phyloP scores from a whole-genome alignment of 2,113 vertebrate species.

The Osmerus eperlanus region DNA sequence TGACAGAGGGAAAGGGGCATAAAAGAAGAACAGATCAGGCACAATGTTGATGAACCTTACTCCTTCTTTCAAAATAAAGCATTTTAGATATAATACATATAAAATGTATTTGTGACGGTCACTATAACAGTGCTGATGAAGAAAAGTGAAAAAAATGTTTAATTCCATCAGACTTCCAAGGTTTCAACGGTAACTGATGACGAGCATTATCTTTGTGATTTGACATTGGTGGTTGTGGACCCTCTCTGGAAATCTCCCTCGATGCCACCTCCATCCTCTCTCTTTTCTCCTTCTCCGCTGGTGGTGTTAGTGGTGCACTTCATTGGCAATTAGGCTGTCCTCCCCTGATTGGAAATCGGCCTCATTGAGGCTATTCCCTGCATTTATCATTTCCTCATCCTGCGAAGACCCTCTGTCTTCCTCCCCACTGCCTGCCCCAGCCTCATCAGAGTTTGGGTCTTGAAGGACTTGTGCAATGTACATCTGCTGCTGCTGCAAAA shows the following conservation, averaged over 20 bases:
- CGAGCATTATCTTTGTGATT: background rate
- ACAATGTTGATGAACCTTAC: background rate
- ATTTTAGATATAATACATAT: background rate
- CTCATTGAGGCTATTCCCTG: conserved; percentile 77
- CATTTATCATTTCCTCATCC: conserved; percentile 82
- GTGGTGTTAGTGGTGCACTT: conserved; percentile 68
- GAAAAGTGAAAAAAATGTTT: too few relatives aligned
- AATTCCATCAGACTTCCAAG: too few relatives aligned
- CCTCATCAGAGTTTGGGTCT: conserved; percentile 74
- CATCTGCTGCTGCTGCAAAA: conserved; percentile 52
- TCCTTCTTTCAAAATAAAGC: background rate
- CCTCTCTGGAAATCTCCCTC: background rate
- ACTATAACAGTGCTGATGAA: too few relatives aligned
- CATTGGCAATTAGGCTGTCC: conserved; percentile 88
- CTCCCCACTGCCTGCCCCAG: conserved; percentile 61
- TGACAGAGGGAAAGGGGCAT: background rate
- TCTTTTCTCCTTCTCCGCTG: background rate
- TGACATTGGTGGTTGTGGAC: background rate
- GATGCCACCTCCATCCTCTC: background rate
- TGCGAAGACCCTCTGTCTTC: conserved; percentile 72
- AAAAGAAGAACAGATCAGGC: background rate
- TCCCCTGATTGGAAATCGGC: conserved; percentile 88
- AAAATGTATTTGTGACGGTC: too few relatives aligned
- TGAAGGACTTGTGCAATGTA: conserved; percentile 91
- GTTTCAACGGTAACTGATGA: too few relatives aligned